Evolutionary conservation across 2,888 invertebrate genomes (phyloP).

Genomic region (Seladonia tumulorum): DNA sequence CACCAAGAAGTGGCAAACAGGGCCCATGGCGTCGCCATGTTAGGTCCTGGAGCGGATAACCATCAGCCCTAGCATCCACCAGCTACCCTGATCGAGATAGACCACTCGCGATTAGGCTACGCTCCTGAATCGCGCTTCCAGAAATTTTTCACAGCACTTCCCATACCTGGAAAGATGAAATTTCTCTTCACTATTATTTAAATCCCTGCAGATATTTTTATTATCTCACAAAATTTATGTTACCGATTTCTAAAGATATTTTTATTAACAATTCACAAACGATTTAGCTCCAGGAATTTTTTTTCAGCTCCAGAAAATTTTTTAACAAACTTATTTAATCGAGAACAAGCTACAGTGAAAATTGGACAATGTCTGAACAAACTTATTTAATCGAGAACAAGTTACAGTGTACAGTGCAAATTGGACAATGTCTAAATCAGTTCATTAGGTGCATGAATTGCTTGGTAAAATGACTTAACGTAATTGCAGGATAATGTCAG

Average conservation of each 20-base stretch:
- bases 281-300: no score
- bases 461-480: background rate
- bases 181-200: background rate
- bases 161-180: background rate
- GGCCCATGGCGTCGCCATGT: background rate
- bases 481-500: background rate
- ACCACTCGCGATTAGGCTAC: background rate
- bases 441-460: no score
- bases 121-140: background rate
- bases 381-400: background rate
- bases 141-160: background rate
- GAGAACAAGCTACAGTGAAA: no score
- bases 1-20: slow-evolving; percentile 76
- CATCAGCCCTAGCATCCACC: background rate
- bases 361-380: no score
- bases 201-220: background rate
- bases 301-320: no score
- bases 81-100: background rate
- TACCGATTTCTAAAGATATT: background rate
- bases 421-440: no score
- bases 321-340: no score
- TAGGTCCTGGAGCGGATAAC: background rate
- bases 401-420: no score
- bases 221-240: background rate
- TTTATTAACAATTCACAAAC: no score